Percentiles rank a stretch among this genome's conserved stretches.
phyloP scores from a whole-genome alignment of 2,113 vertebrate species.

The Cariama cristata region DNA sequence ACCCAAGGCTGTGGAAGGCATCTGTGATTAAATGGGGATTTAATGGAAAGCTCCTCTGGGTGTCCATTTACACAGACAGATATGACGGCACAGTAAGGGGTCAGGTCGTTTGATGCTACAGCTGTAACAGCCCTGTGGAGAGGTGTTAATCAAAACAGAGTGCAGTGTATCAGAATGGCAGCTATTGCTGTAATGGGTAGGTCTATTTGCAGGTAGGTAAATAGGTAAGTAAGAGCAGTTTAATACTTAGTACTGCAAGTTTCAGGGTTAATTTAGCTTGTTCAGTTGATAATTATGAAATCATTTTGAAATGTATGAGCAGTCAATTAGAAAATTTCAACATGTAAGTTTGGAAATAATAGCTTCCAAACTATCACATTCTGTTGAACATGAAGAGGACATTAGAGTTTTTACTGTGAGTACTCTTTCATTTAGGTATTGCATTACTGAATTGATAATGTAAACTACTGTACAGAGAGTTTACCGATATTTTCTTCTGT shows the following conservation, averaged over 20 bases:
- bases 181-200: background rate
- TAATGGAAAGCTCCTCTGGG: background rate
- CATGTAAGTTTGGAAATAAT: background rate
- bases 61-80: background rate
- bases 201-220: constrained; percentile 11
- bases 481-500: background rate
- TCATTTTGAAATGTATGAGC: background rate
- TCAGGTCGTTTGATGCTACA: background rate
- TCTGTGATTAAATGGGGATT: background rate
- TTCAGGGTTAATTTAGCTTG: constrained; percentile 39
- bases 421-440: background rate
- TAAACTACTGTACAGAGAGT: background rate
- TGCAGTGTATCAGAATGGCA: background rate
- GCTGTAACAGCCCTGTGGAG: background rate
- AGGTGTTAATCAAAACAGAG: background rate
- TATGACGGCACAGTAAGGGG: background rate
- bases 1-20: background rate
- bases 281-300: constrained; percentile 7
- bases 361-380: background rate
- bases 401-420: background rate
- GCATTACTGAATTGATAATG: background rate
- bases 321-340: constrained; percentile 46
- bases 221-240: constrained; percentile 4
- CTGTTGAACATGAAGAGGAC: background rate
- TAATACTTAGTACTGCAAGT: background rate